These are phyloP conservation scores for Callionymus lyra DNA, from an alignment of 2,113 vertebrate species.

Conservation along the genomic window DNA sequence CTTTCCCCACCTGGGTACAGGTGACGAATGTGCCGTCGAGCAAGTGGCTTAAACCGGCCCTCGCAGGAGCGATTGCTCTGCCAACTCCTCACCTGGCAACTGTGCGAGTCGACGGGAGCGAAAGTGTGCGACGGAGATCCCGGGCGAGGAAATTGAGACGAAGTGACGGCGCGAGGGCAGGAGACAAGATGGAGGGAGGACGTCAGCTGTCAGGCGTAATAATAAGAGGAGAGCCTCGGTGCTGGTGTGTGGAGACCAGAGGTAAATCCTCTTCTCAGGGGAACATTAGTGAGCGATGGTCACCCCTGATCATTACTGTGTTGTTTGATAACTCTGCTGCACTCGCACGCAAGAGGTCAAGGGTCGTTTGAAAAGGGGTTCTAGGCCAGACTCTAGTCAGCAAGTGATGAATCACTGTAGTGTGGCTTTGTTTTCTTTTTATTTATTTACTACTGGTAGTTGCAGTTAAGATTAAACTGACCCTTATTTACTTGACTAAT, in stretches of 20 bases:
- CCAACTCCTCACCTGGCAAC: no score
- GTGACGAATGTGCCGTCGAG: no score
- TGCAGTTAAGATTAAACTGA: no score
- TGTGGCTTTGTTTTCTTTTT: no score
- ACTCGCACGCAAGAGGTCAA: slow-evolving; percentile 27
- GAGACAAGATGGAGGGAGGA: slow-evolving; percentile 21
- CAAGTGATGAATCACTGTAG: slow-evolving; percentile 43
- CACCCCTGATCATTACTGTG: slow-evolving; percentile 49
- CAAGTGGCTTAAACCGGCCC: no score
- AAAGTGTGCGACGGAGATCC: slow-evolving; percentile 6
- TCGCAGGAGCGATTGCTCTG: no score
- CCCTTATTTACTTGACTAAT: no score
- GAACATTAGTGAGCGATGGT: slow-evolving; percentile 30
- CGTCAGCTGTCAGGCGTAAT: slow-evolving; percentile 27
- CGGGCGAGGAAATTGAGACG: slow-evolving; percentile 1
- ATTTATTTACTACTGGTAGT: no score
- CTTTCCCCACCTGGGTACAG: no score
- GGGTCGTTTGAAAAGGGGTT: slow-evolving; percentile 26
- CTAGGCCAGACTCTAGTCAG: slow-evolving; percentile 22
- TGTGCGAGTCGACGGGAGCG: no score
- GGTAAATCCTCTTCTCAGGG: slow-evolving; percentile 6
- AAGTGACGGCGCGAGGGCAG: slow-evolving; percentile 9
- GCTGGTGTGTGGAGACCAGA: slow-evolving; percentile 19
- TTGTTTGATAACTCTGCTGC: slow-evolving; percentile 48
- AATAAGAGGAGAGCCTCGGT: slow-evolving; percentile 25